Percentiles rank a stretch among this genome's conserved stretches.
Conservation (phyloP, 2,888 invertebrate species). For the Agrilus cyanescens region DNA sequence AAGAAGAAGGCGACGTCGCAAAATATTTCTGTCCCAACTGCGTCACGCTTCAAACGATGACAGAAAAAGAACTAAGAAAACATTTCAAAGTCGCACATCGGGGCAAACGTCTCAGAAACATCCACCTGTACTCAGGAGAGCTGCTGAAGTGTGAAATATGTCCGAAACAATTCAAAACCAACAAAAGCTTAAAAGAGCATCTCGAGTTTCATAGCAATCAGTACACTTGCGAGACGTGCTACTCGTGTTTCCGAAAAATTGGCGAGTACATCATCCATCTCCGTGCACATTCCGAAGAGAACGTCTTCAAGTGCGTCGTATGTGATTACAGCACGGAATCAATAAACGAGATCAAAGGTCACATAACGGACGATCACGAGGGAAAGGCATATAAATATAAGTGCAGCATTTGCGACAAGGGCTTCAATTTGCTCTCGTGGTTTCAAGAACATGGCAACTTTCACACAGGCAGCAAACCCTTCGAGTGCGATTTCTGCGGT, state of each 20-base stretch:
- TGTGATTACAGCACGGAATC: slow-evolving; percentile 30
- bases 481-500: slow-evolving; percentile 42
- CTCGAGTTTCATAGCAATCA: slow-evolving; percentile 32
- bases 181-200: slow-evolving; percentile 29
- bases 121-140: slow-evolving; percentile 10
- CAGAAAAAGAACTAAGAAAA: slow-evolving; percentile 20
- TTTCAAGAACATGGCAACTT: slow-evolving; percentile 47
- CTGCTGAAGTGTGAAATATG: slow-evolving; percentile 29
- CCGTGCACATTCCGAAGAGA: slow-evolving; percentile 27
- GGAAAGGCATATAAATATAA: slow-evolving; percentile 36
- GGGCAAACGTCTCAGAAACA: slow-evolving; percentile 9
- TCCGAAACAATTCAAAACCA: slow-evolving; percentile 27
- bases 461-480: slow-evolving; percentile 42
- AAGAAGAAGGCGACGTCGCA: slow-evolving; percentile 1
- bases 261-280: slow-evolving; percentile 31
- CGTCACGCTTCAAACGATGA: slow-evolving; percentile 22
- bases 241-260: slow-evolving; percentile 29
- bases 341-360: slow-evolving; percentile 28
- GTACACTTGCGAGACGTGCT: slow-evolving; percentile 31
- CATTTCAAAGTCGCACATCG: slow-evolving; percentile 23
- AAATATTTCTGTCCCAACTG: slow-evolving; percentile 24
- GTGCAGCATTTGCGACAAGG: slow-evolving; percentile 43
- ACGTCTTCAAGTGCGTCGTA: slow-evolving; percentile 29
- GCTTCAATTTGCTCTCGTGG: slow-evolving; percentile 43
- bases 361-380: slow-evolving; percentile 27